Percentiles rank a stretch among this genome's conserved stretches.
These are phyloP conservation scores for Druceiella hillmani DNA, from an alignment of 2,888 invertebrate species.

Conservation along the genomic window DNA sequence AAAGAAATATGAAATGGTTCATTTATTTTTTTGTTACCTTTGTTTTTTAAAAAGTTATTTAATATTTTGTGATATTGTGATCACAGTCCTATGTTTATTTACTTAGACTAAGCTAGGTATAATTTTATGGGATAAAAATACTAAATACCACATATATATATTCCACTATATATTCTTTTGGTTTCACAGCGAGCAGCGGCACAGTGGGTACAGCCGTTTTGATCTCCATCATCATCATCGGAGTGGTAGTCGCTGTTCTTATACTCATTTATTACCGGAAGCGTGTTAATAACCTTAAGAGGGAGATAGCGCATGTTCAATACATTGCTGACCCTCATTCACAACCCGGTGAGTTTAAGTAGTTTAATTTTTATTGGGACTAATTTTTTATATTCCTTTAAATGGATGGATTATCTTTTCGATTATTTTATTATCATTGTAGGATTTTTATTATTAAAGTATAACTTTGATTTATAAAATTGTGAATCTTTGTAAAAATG, in stretches of 20 bases:
- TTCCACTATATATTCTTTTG: slow-evolving; percentile 1
- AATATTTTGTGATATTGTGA: too few species aligned
- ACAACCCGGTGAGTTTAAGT: slow-evolving; percentile 49
- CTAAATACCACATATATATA: background rate
- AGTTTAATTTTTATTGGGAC: slow-evolving; percentile 10
- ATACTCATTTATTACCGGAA: slow-evolving; percentile 73
- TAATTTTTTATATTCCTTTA: slow-evolving; percentile 7
- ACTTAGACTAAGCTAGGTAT: too few species aligned
- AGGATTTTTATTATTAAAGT: too few species aligned
- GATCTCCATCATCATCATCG: slow-evolving; percentile 58
- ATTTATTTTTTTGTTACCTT: too few species aligned
- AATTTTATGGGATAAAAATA: too few species aligned
- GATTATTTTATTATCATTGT: too few species aligned
- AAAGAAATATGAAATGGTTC: too few species aligned
- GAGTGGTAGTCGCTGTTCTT: slow-evolving; percentile 55
- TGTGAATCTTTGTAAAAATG: too few species aligned
- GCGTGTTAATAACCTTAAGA: slow-evolving; percentile 75
- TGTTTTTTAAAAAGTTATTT: too few species aligned
- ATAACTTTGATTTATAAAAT: too few species aligned
- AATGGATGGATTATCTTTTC: too few species aligned
- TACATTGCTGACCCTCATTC: slow-evolving; percentile 75
- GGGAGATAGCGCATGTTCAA: slow-evolving; percentile 83
- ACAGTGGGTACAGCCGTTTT: slow-evolving; percentile 61
- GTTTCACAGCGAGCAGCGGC: slow-evolving; percentile 40
- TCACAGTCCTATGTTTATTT: too few species aligned